A percentile compares a stretch with the other conserved stretches of the same genome.
phyloP scores from a whole-genome alignment of 2,797 vertebrate species.

The Semaprochilodus insignis region DNA sequence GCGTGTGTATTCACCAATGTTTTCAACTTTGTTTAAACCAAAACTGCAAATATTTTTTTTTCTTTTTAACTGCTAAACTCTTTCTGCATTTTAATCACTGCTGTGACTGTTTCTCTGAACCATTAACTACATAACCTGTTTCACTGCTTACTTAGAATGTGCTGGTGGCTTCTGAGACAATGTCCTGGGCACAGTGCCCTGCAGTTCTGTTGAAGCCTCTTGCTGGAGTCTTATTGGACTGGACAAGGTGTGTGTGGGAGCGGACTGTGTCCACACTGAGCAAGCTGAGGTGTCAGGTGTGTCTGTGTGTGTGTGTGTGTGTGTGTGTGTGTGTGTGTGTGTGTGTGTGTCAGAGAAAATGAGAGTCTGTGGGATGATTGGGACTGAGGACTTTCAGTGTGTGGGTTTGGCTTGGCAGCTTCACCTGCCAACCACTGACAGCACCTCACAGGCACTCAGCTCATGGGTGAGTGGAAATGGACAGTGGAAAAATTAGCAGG shows the following conservation, averaged over 20 bases:
- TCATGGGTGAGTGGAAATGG: conserved; percentile 40
- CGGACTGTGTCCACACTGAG: conserved; percentile 57
- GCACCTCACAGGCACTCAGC: conserved; percentile 43
- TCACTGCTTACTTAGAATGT: conserved; percentile 1
- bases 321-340: conserved; percentile 33
- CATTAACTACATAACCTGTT: not conserved
- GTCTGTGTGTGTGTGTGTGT: conserved; percentile 33
- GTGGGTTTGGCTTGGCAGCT: conserved; percentile 50
- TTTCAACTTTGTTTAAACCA: too few species aligned
- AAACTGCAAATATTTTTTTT: not conserved
- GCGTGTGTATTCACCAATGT: not conserved
- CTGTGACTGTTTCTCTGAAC: conserved; percentile 56
- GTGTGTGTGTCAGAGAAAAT: conserved; percentile 38
- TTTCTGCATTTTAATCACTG: conserved; percentile 53
- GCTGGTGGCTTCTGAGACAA: conserved; percentile 40
- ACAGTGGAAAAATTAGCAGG: conserved; percentile 13
- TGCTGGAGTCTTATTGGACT: conserved; percentile 56
- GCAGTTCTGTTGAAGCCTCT: conserved; percentile 37
- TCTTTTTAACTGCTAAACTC: not conserved
- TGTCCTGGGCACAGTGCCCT: conserved; percentile 32
- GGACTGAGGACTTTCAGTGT: conserved; percentile 48
- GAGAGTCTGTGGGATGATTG: conserved; percentile 43
- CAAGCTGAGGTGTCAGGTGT: conserved; percentile 54
- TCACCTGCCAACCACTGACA: conserved; percentile 48
- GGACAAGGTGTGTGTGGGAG: conserved; percentile 59